These are phyloP conservation scores for Henricia sp. DNA, from an alignment of 53 echinoderm and acorn worm species.

Conservation along the genomic window DNA sequence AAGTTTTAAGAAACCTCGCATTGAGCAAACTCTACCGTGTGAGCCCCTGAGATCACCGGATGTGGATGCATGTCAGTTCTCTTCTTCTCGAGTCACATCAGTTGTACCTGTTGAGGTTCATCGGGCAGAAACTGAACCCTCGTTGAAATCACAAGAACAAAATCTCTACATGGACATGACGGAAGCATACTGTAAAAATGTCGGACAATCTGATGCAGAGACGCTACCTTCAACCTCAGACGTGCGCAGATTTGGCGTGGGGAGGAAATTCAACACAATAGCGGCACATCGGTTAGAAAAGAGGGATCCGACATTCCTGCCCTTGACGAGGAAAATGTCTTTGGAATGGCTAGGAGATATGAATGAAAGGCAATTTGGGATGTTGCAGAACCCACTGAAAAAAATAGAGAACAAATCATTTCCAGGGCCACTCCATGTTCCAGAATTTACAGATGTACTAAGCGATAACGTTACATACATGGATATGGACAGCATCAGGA, in stretches of 20 bases:
- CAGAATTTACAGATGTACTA: background rate
- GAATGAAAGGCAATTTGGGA: background rate
- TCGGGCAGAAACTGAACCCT: background rate
- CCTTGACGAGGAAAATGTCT: background rate
- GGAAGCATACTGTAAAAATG: background rate
- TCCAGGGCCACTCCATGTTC: background rate
- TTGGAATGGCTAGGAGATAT: background rate
- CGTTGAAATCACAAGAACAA: background rate
- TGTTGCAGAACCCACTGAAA: constrained; percentile 4
- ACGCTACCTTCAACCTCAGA: background rate
- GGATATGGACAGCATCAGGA: constrained; percentile 2
- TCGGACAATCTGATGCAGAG: background rate
- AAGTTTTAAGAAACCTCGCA: too few relatives aligned
- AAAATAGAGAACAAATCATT: background rate
- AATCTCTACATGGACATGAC: constrained; percentile 40
- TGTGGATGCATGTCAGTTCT: too few relatives aligned
- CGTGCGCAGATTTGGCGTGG: background rate
- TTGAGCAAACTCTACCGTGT: too few relatives aligned
- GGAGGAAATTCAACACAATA: background rate
- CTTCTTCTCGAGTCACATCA: too few relatives aligned
- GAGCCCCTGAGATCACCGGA: too few relatives aligned
- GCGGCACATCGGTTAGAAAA: background rate
- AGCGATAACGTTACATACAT: constrained; percentile 3
- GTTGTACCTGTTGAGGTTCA: constrained; percentile 24
- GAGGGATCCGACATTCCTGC: background rate